A percentile compares a stretch with the other conserved stretches of the same genome.
Conservation (phyloP, 1,140 invertebrate species). For the Zaprionus tsacasi region DNA sequence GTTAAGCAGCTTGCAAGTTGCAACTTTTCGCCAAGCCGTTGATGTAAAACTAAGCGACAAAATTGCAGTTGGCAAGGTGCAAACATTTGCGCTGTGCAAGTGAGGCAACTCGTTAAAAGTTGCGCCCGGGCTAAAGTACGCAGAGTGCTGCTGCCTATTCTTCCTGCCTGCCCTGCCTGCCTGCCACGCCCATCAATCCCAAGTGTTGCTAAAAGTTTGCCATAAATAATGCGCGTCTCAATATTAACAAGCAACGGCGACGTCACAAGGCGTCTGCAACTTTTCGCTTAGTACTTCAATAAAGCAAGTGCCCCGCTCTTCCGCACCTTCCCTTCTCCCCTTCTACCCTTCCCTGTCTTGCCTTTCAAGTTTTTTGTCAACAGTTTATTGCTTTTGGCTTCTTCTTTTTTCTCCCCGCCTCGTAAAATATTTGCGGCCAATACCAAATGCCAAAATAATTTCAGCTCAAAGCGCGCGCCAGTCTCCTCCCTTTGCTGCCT, state of each 20-base stretch:
- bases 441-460: slow-evolving; percentile 62
- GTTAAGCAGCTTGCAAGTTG: slow-evolving; percentile 53
- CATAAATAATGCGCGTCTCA: slow-evolving; percentile 77
- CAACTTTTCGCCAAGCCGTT: slow-evolving; percentile 38
- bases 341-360: slow-evolving; percentile 12
- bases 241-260: slow-evolving; percentile 73
- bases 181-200: slow-evolving; percentile 49
- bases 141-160: slow-evolving; percentile 6
- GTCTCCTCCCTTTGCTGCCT: background rate
- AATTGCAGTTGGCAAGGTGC: slow-evolving; percentile 42
- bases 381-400: slow-evolving; percentile 73
- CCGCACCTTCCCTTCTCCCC: background rate
- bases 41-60: slow-evolving; percentile 44
- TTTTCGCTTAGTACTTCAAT: slow-evolving; percentile 65
- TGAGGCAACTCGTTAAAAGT: slow-evolving; percentile 72
- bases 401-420: slow-evolving; percentile 22
- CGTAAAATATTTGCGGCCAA: slow-evolving; percentile 59
- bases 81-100: slow-evolving; percentile 41
- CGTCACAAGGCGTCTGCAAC: slow-evolving; percentile 53
- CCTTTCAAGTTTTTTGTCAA: slow-evolving; percentile 61
- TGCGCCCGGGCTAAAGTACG: slow-evolving; percentile 8
- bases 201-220: slow-evolving; percentile 72
- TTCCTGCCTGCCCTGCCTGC: background rate
- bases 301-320: slow-evolving; percentile 62
- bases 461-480: slow-evolving; percentile 16